Evolutionary conservation across 2,888 invertebrate genomes (phyloP).

Genomic region (Danaus chrysippus): DNA sequence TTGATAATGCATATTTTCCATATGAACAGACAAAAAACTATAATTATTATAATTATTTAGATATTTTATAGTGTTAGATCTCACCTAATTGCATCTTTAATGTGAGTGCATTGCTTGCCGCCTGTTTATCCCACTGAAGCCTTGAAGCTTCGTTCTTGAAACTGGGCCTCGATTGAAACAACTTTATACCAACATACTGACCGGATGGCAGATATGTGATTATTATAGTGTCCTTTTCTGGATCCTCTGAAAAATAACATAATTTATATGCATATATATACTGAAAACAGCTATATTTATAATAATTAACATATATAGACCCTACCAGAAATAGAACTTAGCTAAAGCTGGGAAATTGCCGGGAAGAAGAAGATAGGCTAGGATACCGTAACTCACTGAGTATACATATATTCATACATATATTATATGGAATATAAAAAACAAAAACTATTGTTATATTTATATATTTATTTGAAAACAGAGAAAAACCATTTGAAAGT

Average conservation of each 20-base stretch:
- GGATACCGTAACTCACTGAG: too few relatives aligned
- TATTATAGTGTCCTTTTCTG: constrained; percentile 76
- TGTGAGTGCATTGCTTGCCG: constrained; percentile 80
- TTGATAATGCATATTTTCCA: too few relatives aligned
- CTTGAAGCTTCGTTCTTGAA: constrained; percentile 80
- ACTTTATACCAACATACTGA: constrained; percentile 82
- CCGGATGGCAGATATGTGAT: constrained; percentile 81
- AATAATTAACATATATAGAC: background rate
- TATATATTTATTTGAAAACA: too few relatives aligned
- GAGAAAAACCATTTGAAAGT: too few relatives aligned
- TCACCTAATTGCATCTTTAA: constrained; percentile 79
- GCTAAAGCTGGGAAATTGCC: too few relatives aligned
- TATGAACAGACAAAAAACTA: background rate
- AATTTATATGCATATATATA: background rate
- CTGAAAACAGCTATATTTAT: background rate
- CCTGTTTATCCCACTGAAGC: constrained; percentile 82
- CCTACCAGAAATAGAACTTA: too few relatives aligned
- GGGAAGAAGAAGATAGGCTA: too few relatives aligned
- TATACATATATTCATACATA: too few relatives aligned
- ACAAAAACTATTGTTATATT: too few relatives aligned
- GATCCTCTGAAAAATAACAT: constrained; percentile 44
- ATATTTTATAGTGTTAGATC: constrained; percentile 15
- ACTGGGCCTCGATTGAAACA: constrained; percentile 80
- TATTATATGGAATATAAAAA: too few relatives aligned
- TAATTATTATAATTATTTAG: constrained; percentile 2